These are phyloP conservation scores for Oryzias sinensis DNA, from an alignment of 2,797 vertebrate genomes.

Conservation along the genomic window DNA sequence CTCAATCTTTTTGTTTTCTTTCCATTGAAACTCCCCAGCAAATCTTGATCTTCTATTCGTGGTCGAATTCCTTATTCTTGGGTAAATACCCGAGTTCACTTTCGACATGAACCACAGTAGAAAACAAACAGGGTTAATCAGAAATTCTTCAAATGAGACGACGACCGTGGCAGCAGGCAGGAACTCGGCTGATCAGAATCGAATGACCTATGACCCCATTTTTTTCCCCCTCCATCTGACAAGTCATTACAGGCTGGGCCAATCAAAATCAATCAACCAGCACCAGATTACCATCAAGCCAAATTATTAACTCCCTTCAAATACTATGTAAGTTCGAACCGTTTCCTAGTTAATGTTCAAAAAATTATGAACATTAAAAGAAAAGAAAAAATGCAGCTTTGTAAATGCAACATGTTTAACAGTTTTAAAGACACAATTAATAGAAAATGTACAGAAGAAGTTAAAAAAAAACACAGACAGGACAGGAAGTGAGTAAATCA, in stretches of 20 bases:
- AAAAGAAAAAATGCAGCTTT: not conserved
- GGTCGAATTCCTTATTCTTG: conserved; percentile 56
- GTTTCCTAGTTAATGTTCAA: conserved; percentile 30
- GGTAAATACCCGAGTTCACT: conserved; percentile 50
- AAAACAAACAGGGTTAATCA: conserved; percentile 57
- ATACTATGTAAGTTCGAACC: conserved; percentile 54
- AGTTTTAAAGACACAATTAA: conserved; percentile 3
- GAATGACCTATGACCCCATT: conserved; percentile 75
- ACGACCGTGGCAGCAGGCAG: conserved; percentile 59
- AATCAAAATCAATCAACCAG: conserved; percentile 70
- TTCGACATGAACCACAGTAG: conserved; percentile 55
- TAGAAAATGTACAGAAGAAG: no score
- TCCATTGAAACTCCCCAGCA: conserved; percentile 41
- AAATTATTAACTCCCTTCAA: conserved; percentile 56
- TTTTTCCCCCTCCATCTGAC: conserved; percentile 70
- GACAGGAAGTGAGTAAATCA: conserved; percentile 68
- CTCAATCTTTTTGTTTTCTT: conserved; percentile 55
- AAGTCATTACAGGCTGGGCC: conserved; percentile 72
- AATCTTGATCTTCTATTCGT: conserved; percentile 57
- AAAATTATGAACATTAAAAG: conserved; percentile 19
- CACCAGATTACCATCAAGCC: conserved; percentile 68
- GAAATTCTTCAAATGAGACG: conserved; percentile 40
- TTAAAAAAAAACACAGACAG: conserved; percentile 5
- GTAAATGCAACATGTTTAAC: conserved; percentile 11
- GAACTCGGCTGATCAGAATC: conserved; percentile 72